Conservation (phyloP, 2,888 invertebrate genomes). For the Trichogramma dendrolimi region DNA sequence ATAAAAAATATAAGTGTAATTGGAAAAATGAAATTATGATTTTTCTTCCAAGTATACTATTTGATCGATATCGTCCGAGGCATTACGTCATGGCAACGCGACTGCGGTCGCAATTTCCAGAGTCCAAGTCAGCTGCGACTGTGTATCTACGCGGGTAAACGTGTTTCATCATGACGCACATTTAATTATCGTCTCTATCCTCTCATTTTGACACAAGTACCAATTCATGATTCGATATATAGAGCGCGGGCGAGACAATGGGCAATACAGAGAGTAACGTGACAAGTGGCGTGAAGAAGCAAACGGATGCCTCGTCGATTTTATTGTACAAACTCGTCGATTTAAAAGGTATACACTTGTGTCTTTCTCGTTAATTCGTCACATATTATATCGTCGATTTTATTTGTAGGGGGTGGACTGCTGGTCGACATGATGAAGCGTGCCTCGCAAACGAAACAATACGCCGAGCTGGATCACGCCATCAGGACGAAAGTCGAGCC, state of each 20-base stretch:
- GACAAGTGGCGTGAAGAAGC: constrained; percentile 91
- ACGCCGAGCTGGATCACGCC: constrained; percentile 86
- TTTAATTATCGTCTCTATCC: too few relatives aligned
- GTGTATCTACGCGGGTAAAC: too few relatives aligned
- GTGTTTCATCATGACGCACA: too few relatives aligned
- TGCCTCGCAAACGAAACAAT: constrained; percentile 84
- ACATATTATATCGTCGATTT: not conserved
- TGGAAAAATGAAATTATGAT: too few relatives aligned
- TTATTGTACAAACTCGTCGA: constrained; percentile 85
- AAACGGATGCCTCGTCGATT: constrained; percentile 81
- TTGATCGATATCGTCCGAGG: too few relatives aligned
- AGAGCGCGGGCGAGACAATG: constrained; percentile 50
- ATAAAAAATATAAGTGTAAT: too few relatives aligned
- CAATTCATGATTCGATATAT: too few relatives aligned
- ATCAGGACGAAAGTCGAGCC: constrained; percentile 88
- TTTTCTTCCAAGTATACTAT: too few relatives aligned
- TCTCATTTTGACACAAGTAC: too few relatives aligned
- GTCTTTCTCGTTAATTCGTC: not conserved
- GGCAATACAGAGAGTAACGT: constrained; percentile 86
- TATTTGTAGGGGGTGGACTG: constrained; percentile 74
- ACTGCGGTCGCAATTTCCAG: too few relatives aligned
- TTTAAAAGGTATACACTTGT: constrained; percentile 67
- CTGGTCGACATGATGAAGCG: constrained; percentile 90
- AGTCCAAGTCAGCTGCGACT: too few relatives aligned
- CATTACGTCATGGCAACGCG: too few relatives aligned